Evolutionary conservation across 1,140 invertebrate genomes (phyloP), one percentile per base, ranked within the genome.

Genomic region (Platorchestia sp.): DNA sequence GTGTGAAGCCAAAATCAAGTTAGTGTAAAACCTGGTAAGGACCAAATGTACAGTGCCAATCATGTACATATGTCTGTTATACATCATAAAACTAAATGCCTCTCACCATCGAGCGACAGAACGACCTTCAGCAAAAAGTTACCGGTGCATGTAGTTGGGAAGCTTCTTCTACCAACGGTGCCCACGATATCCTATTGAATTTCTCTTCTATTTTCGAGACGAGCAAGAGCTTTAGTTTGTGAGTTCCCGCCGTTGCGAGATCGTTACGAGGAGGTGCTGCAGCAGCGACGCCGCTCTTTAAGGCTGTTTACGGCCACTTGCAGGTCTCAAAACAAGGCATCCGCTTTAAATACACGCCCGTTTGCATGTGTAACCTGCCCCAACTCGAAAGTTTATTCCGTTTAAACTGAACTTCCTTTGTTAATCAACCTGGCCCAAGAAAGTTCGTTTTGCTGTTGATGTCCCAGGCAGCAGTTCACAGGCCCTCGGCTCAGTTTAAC

Each of bases 261-360:
- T 89, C 87, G 87, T 89, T 89, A 89, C n/a, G 14, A 42, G 41
- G 43, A 89, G 87, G 87, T 89, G 43, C 87, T 89, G 87, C 7
- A 42, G 87, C 87, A 42, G 87, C 87, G n/a, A 89, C 87, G 87
- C 43, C 87, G 7, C 87, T 89, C 87, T 89, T 89, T 89, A 89
- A 89, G 41, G n/a, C 87, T 89, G 87, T 89, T 89, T 89, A 89
- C 87, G 6, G 87, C 41, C 41, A 41, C 43, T 89, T 89, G 87
- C 87, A 89, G 43, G 87, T 42, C 87, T 89, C 87, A 89, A 93
- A 93, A 47, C 91, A 93, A 45, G 91, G 91, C 91, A 45, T 93
- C 91, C 40, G 91, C 91, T 93, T 93, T 93, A 93, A 93, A 44
- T 44, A n/a, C 45, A 45, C 19, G 43, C 44, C 40, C 40, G 45